Evolutionary conservation across 2,888 invertebrate genomes (phyloP), one percentile per base, ranked within the genome.

Genomic region (Drosophila picticornis): DNA sequence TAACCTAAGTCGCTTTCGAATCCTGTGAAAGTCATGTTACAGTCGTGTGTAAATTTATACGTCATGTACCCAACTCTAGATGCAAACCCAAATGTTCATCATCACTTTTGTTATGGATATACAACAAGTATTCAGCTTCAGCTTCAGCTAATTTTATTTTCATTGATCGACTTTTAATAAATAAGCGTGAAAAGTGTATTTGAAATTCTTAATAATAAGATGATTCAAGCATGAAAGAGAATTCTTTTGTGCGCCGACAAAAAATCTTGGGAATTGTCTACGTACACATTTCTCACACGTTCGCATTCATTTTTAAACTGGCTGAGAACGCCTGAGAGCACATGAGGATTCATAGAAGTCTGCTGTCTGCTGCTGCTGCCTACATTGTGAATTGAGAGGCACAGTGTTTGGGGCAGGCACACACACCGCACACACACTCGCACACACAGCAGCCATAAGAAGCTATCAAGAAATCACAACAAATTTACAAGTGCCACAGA

Each of bases 381-480:
- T 67, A 64, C 56, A 13, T 64, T 27, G 53, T 51, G 56, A 34
- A 29, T 38, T 57, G 27, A 34, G 40, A 40, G 16, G 19, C 31
- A 60, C 32, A 52, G 52, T 40, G 50, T 46, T 46, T 46, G 52
- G 71, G 51, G 63, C 43, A 65, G 56, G 25, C 56, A 52, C 58
- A 43, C 51, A 55, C 36, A 36, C 22, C 27, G 22, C 32, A 50
- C 40, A 29, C 36, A 58, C 62, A 40, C 2, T 40, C 16, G 9
- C 36, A 69, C n/a, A 60, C 34, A 52, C 27, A 64, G 53, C 66
- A 68, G 71, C 62, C 75, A 81, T 84, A 81, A 82, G 87, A 65
- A 87, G 87, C 87, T 88, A 87, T 87, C 87, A 88, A 88, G 79
- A 88, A 88, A 90, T 88, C 90, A 90, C 88, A 88, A 88, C 90